Evolutionary conservation across 2,797 vertebrate genomes (phyloP).

Genomic region (Hoplostethus atlanticus): DNA sequence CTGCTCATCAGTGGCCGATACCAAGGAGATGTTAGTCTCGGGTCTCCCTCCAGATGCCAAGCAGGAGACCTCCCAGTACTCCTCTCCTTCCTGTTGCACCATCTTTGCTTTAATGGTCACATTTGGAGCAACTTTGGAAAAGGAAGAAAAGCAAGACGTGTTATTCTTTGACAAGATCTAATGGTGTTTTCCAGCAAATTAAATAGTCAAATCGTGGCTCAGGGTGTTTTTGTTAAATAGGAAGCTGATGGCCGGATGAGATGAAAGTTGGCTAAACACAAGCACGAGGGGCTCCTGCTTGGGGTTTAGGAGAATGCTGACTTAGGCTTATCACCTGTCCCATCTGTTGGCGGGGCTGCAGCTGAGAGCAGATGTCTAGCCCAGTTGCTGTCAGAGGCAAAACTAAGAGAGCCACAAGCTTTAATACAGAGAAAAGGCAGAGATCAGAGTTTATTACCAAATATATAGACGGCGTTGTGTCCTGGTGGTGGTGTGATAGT

Average conservation of each 20-base stretch:
- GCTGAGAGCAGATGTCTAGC: constrained; percentile 79
- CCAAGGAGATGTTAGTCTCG: constrained; percentile 75
- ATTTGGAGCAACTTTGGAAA: constrained; percentile 73
- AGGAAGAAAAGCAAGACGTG: constrained; percentile 62
- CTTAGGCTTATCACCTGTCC: constrained; percentile 80
- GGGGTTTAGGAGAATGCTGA: constrained; percentile 68
- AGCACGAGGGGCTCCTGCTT: constrained; percentile 60
- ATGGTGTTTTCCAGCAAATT: constrained; percentile 69
- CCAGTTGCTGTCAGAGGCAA: constrained; percentile 69
- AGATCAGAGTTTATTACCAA: constrained; percentile 68
- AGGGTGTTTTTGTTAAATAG: constrained; percentile 65
- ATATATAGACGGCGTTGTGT: constrained; percentile 53
- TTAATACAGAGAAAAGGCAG: constrained; percentile 58
- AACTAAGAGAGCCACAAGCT: constrained; percentile 49
- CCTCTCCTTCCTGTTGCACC: constrained; percentile 63
- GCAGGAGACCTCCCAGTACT: constrained; percentile 81
- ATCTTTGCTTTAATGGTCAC: constrained; percentile 74
- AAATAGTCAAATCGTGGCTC: constrained; percentile 55
- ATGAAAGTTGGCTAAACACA: constrained; percentile 67
- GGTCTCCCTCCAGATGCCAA: constrained; percentile 81
- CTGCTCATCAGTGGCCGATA: constrained; percentile 49
- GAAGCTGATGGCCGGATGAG: constrained; percentile 70
- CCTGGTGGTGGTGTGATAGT: neutral
- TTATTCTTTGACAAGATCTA: constrained; percentile 32
- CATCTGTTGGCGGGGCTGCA: constrained; percentile 76